Evolutionary conservation across 2,113 vertebrate species (phyloP), one percentile per base, ranked within the genome.

Genomic region (Mirza zaza): DNA sequence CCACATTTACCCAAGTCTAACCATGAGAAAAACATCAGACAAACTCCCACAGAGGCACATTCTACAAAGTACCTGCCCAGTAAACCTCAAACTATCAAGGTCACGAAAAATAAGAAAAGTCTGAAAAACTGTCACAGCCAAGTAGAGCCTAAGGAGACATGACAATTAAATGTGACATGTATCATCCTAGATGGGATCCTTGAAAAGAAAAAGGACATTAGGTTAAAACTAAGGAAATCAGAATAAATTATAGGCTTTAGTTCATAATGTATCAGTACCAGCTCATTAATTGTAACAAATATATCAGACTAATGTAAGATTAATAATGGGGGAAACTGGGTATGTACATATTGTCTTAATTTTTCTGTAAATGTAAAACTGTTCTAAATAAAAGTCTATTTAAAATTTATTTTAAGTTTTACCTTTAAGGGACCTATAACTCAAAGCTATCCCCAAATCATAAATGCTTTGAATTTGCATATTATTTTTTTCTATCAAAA

Each of bases 281-380:
- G 13, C 48, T 81, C 36, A 39, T 70, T 76, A 76, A 65, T 57
- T 77, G 1, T 67, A 82, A 77, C 29, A 80, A 77, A 36, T 27
- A 21, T 59, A 61, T n/a, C n/a, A 65, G 27, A 73, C 18, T 88
- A 81, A 70, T 71, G 36, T 75, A 83, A 65, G 67, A 20, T 45
- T 48, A 82, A 87, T 18, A 75, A 82, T 29, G 70, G 55, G 45
- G 34, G 21, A 71, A 61, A 18, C 5, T 80, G 29, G 36, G 10
- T n/a, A 81, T 4, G 6, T 13, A 11, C 32, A 27, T 61, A 36
- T 73, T 34, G 2, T 82, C 75, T 96, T 79, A 57, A 57, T 61
- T 82, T 84, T 77, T 95, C 67, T 71, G 6, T 91, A 68, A 52
- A 95, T 71, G 39, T 80, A 88, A 85, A 93, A 23, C 23, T 65